A percentile compares a stretch with the other conserved stretches of the same genome.
phyloP scores from a whole-genome alignment of 2,888 invertebrate genomes.

The Ethmia dodecea region DNA sequence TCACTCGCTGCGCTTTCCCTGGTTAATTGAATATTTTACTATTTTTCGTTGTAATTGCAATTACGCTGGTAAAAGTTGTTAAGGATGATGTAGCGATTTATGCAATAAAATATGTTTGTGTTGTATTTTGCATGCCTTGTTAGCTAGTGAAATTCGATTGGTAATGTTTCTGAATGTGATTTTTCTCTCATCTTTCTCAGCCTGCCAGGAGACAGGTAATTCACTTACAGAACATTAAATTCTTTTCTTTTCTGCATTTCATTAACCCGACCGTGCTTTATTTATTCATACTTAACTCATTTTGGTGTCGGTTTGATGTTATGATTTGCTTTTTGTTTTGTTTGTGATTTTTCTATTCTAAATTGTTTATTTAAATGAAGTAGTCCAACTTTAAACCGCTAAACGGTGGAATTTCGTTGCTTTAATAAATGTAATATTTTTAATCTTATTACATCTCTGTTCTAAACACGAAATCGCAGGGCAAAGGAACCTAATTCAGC shows the following conservation, averaged over 20 bases:
- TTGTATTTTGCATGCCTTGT: constrained; percentile 51
- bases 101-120: constrained; percentile 28
- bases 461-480: too few species aligned
- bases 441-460: too few species aligned
- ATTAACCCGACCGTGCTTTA: constrained; percentile 18
- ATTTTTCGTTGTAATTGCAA: constrained; percentile 59
- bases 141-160: constrained; percentile 60
- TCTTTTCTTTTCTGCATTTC: constrained; percentile 17
- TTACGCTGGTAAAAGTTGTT: constrained; percentile 42
- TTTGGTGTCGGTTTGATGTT: constrained; percentile 17
- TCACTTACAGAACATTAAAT: constrained; percentile 30
- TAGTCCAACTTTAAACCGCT: too few species aligned
- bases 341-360: constrained; percentile 2
- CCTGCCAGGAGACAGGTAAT: constrained; percentile 79
- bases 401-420: too few species aligned
- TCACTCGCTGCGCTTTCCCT: constrained; percentile 65
- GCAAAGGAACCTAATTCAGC: too few species aligned
- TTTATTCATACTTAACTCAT: constrained; percentile 1
- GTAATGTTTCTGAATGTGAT: constrained; percentile 77
- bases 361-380: too few species aligned
- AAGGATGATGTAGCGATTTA: constrained; percentile 40
- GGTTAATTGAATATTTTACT: constrained; percentile 63
- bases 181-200: constrained; percentile 75
- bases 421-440: too few species aligned
- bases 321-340: constrained; percentile 21